Evolutionary conservation across 2,797 vertebrate genomes (phyloP), one percentile per base, ranked within the genome.

Genomic region (Trachurus trachurus): DNA sequence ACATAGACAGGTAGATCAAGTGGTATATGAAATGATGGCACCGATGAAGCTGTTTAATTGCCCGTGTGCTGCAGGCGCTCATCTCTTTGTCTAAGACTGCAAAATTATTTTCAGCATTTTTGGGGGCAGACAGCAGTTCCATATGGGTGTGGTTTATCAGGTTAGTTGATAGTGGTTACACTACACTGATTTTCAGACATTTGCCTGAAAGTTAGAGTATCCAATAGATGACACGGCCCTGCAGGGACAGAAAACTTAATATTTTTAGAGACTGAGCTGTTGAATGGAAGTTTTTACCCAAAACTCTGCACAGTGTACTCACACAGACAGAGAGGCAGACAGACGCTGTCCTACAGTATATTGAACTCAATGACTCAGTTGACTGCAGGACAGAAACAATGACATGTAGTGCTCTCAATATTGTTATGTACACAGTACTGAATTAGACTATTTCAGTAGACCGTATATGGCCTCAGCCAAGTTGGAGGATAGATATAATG

Each of bases 1-100:
- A 79, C 73, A 15, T 31, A 66, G 76, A 57, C 59, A 71, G 70
- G 69, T 57, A 65, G 60, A 81, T 78, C 63, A 79, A 80, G 81
- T 31, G 44, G 26, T 54, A 59, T 63, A 50, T 66, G 62, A 80
- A 77, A 79, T 62, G 59, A 78, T 71, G 65, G 70, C 56, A 19
- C 49, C 37, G 39, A 58, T 74, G 21, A 62, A 70, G 64, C 1
- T 66, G 71, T 31, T 45, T 83, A 86, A 87, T 84, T 80, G 71
- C 31, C 70, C 5, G 0, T 69, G 59, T 65, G 67, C 78, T 70
- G 65, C 47, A 31, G 53, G 65, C 6, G 75, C 57, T 67, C 54
- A 57, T 57, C 62, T 67, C 62, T 54, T 78, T 37, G 12, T 78
- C 21, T 21, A 39, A 67, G 39, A 80, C 34, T 17, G 54, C 16